Percentiles rank a stretch among this genome's conserved stretches.
These are phyloP conservation scores for Heloderma charlesbogerti DNA, from an alignment of 2,113 vertebrate genomes.

Conservation along the genomic window DNA sequence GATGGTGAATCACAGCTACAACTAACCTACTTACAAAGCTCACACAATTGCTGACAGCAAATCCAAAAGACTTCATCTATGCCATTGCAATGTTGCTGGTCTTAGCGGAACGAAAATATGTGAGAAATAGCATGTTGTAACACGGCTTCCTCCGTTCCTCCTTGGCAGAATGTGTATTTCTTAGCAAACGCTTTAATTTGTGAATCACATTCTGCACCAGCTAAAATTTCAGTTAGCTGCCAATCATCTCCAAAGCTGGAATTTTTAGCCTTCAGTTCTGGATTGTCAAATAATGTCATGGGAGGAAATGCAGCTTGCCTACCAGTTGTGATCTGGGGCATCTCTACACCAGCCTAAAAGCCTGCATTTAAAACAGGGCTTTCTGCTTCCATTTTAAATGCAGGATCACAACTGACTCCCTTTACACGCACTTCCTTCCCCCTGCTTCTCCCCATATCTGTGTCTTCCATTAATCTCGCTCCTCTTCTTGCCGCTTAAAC, in stretches of 20 bases:
- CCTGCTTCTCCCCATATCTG: too few relatives aligned
- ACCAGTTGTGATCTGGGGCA: background rate
- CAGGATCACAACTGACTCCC: too few relatives aligned
- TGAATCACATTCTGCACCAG: background rate
- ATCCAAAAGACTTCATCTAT: background rate
- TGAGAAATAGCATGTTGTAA: background rate
- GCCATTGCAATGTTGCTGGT: background rate
- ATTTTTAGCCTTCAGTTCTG: background rate
- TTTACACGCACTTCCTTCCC: too few relatives aligned
- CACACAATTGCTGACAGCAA: constrained; percentile 3
- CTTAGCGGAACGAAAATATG: background rate
- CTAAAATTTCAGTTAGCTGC: background rate
- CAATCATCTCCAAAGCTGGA: background rate
- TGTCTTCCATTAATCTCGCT: too few relatives aligned
- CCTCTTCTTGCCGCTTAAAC: too few relatives aligned
- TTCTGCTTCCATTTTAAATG: too few relatives aligned
- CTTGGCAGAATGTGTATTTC: background rate
- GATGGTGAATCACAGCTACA: background rate
- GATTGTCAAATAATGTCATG: background rate
- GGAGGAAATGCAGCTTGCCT: background rate
- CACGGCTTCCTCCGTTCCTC: background rate
- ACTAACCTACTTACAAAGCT: background rate
- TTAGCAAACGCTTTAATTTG: constrained; percentile 2
- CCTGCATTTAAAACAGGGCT: too few relatives aligned
- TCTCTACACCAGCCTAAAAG: too few relatives aligned